A percentile compares a stretch with the other conserved stretches of the same genome.
phyloP scores from a whole-genome alignment of 1,140 invertebrate species.

The Tachypleus tridentatus region DNA sequence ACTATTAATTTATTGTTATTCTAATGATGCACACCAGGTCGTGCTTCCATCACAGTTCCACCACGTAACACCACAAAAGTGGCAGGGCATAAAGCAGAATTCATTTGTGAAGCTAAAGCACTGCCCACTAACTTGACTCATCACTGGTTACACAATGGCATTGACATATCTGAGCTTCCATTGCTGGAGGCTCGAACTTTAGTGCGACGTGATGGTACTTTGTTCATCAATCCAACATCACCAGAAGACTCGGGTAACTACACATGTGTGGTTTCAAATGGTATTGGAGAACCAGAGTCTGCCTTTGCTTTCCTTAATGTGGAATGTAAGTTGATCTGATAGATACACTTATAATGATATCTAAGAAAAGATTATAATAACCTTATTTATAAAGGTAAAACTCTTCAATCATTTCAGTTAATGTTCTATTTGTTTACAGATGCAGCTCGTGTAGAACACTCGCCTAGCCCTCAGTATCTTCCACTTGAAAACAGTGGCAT shows the following conservation, averaged over 20 bases:
- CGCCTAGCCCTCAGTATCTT: conserved; percentile 82
- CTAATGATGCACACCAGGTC: conserved; percentile 7
- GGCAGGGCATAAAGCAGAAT: conserved; percentile 83
- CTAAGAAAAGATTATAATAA: too few relatives aligned
- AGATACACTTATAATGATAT: too few relatives aligned
- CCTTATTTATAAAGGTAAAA: too few relatives aligned
- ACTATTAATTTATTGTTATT: too few relatives aligned
- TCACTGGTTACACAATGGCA: conserved; percentile 49
- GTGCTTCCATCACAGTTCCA: conserved; percentile 65
- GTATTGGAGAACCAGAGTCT: conserved; percentile 85
- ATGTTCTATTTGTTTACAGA: conserved; percentile 44
- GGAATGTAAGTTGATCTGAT: conserved; percentile 61
- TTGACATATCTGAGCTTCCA: conserved; percentile 21
- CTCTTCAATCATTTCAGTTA: too few relatives aligned
- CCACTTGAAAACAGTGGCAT: conserved; percentile 82
- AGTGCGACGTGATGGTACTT: conserved; percentile 64
- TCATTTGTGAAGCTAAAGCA: conserved; percentile 87
- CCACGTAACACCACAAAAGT: conserved; percentile 88
- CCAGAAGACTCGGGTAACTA: conserved; percentile 89
- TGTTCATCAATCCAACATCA: conserved; percentile 81
- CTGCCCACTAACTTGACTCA: conserved; percentile 89
- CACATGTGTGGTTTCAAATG: conserved; percentile 88
- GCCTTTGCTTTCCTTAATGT: conserved; percentile 90
- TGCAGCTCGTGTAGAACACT: conserved; percentile 86
- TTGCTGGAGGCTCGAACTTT: conserved; percentile 71